Conservation (phyloP, 2,888 invertebrate species). For the Allacma fusca region DNA sequence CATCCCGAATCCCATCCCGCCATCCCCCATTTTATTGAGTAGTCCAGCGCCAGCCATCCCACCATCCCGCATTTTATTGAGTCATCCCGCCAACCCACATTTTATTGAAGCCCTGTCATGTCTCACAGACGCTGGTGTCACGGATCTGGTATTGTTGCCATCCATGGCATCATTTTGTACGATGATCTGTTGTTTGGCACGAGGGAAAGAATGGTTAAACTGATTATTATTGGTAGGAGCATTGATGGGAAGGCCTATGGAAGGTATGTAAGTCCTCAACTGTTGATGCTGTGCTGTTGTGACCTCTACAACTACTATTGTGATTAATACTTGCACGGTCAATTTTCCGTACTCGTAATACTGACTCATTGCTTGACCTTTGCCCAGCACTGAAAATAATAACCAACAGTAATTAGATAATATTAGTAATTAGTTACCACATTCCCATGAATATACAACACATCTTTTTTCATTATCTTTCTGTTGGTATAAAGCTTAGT, state of each 20-base stretch:
- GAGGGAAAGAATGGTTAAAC: slow-evolving; percentile 52
- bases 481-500: no score
- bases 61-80: no score
- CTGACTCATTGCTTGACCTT: slow-evolving; percentile 95
- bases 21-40: no score
- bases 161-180: slow-evolving; percentile 61
- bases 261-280: slow-evolving; percentile 31
- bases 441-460: no score
- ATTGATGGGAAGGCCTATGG: slow-evolving; percentile 31
- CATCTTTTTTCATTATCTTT: no score
- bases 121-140: slow-evolving; percentile 56
- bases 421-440: no score
- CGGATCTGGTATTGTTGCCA: slow-evolving; percentile 46
- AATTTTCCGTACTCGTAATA: slow-evolving; percentile 73
- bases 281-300: background rate
- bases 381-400: slow-evolving; percentile 85
- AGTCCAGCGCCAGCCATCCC: no score
- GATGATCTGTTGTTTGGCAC: slow-evolving; percentile 61
- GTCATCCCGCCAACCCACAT: no score
- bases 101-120: no score
- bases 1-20: no score
- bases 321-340: slow-evolving; percentile 43
- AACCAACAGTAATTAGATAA: no score
- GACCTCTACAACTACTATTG: slow-evolving; percentile 27
- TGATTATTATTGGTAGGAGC: slow-evolving; percentile 38